A percentile compares a stretch with the other conserved stretches of the same genome.
Evolutionary conservation across 1,140 invertebrate genomes (phyloP).

Genomic region (Drosophila seguyi): DNA sequence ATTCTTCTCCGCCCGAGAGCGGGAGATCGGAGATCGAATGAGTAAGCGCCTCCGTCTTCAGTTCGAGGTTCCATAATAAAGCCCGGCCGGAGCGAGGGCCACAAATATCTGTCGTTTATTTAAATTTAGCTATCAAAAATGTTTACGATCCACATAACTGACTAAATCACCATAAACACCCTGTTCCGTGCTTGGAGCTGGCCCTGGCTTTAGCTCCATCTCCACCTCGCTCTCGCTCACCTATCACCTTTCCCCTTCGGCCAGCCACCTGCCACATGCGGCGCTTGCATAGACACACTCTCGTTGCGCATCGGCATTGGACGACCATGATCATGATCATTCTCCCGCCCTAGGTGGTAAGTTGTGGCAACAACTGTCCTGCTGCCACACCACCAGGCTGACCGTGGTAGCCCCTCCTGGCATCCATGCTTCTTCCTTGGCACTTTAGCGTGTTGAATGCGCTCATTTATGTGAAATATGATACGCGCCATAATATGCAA

Average conservation of each 20-base stretch:
- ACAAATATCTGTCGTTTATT: conserved; percentile 85
- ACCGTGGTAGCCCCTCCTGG: conserved; percentile 7
- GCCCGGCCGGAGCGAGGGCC: conserved; percentile 41
- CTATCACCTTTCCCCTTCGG: conserved; percentile 17
- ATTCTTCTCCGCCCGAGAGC: conserved; percentile 55
- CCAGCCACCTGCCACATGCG: conserved; percentile 68
- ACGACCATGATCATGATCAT: conserved; percentile 45
- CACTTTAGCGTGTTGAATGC: conserved; percentile 82
- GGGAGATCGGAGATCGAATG: conserved; percentile 31
- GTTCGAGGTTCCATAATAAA: conserved; percentile 51
- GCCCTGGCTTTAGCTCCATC: conserved; percentile 12
- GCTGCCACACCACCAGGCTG: conserved; percentile 47
- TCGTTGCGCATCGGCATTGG: conserved; percentile 37
- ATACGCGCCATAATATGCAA: conserved; percentile 80
- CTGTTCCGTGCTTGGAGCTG: conserved; percentile 73
- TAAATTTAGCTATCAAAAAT: conserved; percentile 85
- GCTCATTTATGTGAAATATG: conserved; percentile 84
- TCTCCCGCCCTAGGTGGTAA: conserved; percentile 77
- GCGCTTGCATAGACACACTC: conserved; percentile 62
- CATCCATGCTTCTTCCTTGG: conserved; percentile 65
- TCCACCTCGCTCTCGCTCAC: conserved; percentile 7
- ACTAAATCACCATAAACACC: conserved; percentile 85
- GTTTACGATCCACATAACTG: conserved; percentile 85
- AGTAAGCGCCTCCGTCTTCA: conserved; percentile 69
- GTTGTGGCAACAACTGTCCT: conserved; percentile 79